phyloP scores from a whole-genome alignment of 2,888 invertebrate genomes.

The Drosophila atripex region DNA sequence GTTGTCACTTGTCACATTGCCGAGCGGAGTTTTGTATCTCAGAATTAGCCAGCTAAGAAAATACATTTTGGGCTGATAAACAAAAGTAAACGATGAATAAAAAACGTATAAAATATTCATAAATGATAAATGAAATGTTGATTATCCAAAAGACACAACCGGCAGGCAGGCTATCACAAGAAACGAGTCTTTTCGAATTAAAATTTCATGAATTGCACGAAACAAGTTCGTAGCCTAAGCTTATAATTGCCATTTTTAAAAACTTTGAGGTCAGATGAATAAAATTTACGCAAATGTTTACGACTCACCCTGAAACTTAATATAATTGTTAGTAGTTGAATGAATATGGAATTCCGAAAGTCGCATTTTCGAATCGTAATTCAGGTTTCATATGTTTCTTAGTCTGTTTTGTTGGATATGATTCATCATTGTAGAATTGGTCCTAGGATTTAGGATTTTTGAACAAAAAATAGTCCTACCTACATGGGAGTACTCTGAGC shows the following conservation, averaged over 20 bases:
- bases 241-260: constrained; percentile 29
- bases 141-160: constrained; percentile 8
- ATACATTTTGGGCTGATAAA: constrained; percentile 40
- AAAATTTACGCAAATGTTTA: constrained; percentile 6
- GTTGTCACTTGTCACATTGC: constrained; percentile 79
- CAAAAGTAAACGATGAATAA: not conserved
- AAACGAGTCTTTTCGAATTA: constrained; percentile 34
- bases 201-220: constrained; percentile 20
- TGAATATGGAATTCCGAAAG: not conserved
- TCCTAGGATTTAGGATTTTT: not conserved
- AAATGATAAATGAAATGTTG: constrained; percentile 47
- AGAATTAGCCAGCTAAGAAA: constrained; percentile 74
- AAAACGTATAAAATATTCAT: constrained; percentile 6
- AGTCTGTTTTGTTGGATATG: not conserved
- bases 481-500: not conserved
- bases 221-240: constrained; percentile 22
- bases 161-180: constrained; percentile 8
- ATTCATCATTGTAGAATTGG: not conserved
- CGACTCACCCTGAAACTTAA: constrained; percentile 20
- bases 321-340: constrained; percentile 1
- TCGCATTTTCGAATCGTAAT: not conserved
- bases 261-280: constrained; percentile 31
- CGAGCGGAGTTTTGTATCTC: constrained; percentile 63
- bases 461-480: not conserved
- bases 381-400: not conserved